Evolutionary conservation across 2,888 invertebrate genomes (phyloP).

Genomic region (Blera fallax): DNA sequence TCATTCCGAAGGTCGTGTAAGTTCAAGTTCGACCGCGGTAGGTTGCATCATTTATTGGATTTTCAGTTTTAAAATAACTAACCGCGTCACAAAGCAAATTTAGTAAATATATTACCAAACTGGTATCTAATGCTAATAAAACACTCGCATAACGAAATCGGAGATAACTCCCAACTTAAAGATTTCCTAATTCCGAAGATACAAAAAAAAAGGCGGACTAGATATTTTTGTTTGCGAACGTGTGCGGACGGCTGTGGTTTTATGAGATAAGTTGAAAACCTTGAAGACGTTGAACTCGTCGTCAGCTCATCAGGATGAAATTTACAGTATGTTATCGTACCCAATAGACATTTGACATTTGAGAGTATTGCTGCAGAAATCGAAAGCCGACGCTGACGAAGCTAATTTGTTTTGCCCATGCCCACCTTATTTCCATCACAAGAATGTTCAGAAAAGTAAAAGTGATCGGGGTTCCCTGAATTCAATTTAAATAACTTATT

Average conservation of each 20-base stretch:
- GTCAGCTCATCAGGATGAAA: slow-evolving; percentile 43
- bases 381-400: slow-evolving; percentile 52
- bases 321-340: slow-evolving; percentile 11
- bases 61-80: neutral
- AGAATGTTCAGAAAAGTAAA: slow-evolving; percentile 42
- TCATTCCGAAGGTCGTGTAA: slow-evolving; percentile 56
- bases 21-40: slow-evolving; percentile 61
- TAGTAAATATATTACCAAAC: slow-evolving; percentile 55
- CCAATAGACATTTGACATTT: slow-evolving; percentile 40
- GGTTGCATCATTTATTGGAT: slow-evolving; percentile 52
- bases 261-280: slow-evolving; percentile 61
- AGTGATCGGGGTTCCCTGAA: slow-evolving; percentile 27
- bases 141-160: slow-evolving; percentile 34
- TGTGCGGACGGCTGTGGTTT: slow-evolving; percentile 25
- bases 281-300: slow-evolving; percentile 68
- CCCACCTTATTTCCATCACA: neutral
- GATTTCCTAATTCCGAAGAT: slow-evolving; percentile 59
- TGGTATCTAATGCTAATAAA: slow-evolving; percentile 53
- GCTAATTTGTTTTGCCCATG: slow-evolving; percentile 16
- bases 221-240: slow-evolving; percentile 44
- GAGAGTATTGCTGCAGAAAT: slow-evolving; percentile 19
- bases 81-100: slow-evolving; percentile 5
- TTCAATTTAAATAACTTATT: neutral
- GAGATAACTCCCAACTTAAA: slow-evolving; percentile 6
- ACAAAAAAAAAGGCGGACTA: slow-evolving; percentile 45